These are phyloP conservation scores for Seriola dumerili DNA, from an alignment of 2,113 vertebrate genomes.

Conservation along the genomic window DNA sequence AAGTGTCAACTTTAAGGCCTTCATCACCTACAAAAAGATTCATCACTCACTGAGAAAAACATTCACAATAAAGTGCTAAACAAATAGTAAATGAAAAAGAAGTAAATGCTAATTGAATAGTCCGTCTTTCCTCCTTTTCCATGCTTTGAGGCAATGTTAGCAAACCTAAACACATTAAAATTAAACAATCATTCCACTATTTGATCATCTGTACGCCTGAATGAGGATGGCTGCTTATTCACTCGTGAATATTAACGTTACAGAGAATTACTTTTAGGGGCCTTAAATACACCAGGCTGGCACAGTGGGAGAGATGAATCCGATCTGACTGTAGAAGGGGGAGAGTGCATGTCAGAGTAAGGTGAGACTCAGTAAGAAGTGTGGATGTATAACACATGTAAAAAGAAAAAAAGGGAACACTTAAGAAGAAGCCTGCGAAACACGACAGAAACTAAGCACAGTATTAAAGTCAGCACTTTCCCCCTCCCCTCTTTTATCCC, in stretches of 20 bases:
- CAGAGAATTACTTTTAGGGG: not conserved
- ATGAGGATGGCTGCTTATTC: not conserved
- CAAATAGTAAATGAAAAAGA: too few species aligned
- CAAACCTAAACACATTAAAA: not conserved
- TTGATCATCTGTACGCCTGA: not conserved
- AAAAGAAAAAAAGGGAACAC: not conserved
- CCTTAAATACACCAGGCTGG: not conserved
- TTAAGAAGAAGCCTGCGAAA: slow-evolving; percentile 37
- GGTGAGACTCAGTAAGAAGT: not conserved
- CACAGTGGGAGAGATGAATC: not conserved
- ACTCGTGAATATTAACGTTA: not conserved
- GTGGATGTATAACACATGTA: not conserved
- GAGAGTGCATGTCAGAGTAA: not conserved
- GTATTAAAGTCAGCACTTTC: slow-evolving; percentile 63
- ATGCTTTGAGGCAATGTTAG: too few species aligned
- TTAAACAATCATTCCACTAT: not conserved
- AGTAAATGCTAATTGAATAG: too few species aligned
- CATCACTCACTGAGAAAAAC: too few species aligned
- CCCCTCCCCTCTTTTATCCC: slow-evolving; percentile 29
- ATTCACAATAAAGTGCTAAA: too few species aligned
- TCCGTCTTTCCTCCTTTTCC: too few species aligned
- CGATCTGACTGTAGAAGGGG: not conserved
- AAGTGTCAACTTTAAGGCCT: not conserved
- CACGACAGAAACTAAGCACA: slow-evolving; percentile 40
- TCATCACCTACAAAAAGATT: not conserved